Percentiles rank a stretch among this genome's conserved stretches.
phyloP scores from a whole-genome alignment of 2,888 invertebrate genomes.

The Drosophila quinaria region DNA sequence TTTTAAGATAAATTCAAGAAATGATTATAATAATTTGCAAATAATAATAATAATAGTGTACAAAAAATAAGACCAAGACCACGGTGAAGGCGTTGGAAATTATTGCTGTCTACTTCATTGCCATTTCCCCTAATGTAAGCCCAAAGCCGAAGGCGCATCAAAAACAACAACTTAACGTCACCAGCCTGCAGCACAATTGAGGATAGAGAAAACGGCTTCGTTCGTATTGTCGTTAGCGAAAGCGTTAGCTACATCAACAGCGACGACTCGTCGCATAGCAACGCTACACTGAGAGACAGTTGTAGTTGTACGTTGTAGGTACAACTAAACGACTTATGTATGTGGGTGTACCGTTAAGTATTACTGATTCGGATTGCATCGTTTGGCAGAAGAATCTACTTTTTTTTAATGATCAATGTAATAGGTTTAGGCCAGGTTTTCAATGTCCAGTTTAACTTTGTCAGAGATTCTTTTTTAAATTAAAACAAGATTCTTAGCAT shows the following conservation, averaged over 20 bases:
- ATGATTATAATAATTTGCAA: background rate
- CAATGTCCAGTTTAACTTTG: too few species aligned
- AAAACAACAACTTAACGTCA: constrained; percentile 33
- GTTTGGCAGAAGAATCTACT: too few species aligned
- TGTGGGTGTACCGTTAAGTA: constrained; percentile 13
- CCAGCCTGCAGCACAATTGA: constrained; percentile 18
- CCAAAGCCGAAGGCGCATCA: constrained; percentile 49
- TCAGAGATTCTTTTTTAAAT: too few species aligned
- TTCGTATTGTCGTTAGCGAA: constrained; percentile 21
- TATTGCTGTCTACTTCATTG: constrained; percentile 8
- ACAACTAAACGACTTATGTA: constrained; percentile 25
- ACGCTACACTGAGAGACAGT: constrained; percentile 2
- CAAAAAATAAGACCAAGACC: background rate
- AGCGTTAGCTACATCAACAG: background rate
- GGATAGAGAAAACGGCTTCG: constrained; percentile 35
- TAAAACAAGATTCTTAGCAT: too few species aligned
- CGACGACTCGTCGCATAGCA: constrained; percentile 3
- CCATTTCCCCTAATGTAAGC: constrained; percentile 41
- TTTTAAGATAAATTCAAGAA: background rate
- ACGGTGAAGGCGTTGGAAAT: constrained; percentile 20
- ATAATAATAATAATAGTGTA: too few species aligned
- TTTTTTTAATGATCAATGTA: too few species aligned
- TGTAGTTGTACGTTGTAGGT: constrained; percentile 1
- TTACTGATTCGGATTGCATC: background rate
- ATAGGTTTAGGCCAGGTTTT: too few species aligned